A percentile compares a stretch with the other conserved stretches of the same genome.
Evolutionary conservation across 2,888 invertebrate genomes (phyloP).

Genomic region (Plemyria rubiginata): DNA sequence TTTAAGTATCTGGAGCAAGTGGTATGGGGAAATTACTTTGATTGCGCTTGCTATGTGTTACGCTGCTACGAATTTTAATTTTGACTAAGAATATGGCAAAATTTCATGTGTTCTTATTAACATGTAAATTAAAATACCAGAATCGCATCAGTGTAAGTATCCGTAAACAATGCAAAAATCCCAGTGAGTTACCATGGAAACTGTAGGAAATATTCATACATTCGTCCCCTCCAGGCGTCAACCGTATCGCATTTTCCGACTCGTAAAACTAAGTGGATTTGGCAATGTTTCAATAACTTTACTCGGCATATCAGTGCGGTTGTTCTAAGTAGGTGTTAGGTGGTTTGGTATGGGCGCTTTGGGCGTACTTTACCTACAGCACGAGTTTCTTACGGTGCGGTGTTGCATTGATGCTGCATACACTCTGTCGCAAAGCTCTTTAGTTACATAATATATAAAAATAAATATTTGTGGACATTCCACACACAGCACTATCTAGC

Average conservation of each 20-base stretch:
- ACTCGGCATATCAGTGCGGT: slow-evolving; percentile 47
- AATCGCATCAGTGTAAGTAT: slow-evolving; percentile 20
- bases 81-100: neutral
- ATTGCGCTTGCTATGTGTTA: slow-evolving; percentile 1
- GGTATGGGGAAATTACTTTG: neutral
- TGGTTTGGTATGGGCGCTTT: slow-evolving; percentile 26
- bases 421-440: neutral
- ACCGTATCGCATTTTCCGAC: slow-evolving; percentile 74
- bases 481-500: no score
- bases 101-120: slow-evolving; percentile 3
- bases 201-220: slow-evolving; percentile 47
- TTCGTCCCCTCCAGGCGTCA: slow-evolving; percentile 32
- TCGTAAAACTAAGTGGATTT: slow-evolving; percentile 81
- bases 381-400: neutral
- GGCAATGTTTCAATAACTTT: slow-evolving; percentile 77
- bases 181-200: slow-evolving; percentile 44
- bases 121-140: slow-evolving; percentile 14
- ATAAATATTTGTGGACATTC: no score
- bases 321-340: slow-evolving; percentile 45
- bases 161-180: slow-evolving; percentile 33
- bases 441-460: no score
- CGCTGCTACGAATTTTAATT: slow-evolving; percentile 10
- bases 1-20: slow-evolving; percentile 12
- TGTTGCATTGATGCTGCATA: neutral
- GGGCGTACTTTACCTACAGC: slow-evolving; percentile 2